These are phyloP conservation scores for Eristalis intricaria DNA, from an alignment of 2,888 invertebrate genomes.

Conservation along the genomic window DNA sequence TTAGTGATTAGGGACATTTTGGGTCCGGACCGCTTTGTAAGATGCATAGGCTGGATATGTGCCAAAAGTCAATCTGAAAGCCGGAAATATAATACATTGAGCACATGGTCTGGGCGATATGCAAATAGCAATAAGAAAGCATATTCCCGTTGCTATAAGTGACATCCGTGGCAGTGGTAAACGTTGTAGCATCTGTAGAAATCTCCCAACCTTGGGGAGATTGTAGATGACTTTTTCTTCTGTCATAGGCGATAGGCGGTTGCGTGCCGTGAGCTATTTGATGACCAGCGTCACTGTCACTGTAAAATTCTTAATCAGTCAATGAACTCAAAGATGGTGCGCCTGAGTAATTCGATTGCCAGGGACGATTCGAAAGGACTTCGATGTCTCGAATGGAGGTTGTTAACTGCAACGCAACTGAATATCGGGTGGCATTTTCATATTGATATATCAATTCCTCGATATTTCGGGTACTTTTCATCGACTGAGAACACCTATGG, in stretches of 20 bases:
- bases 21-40: conserved; percentile 98
- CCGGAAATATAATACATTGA: conserved; percentile 86
- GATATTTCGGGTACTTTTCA: conserved; percentile 50
- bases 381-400: conserved; percentile 20
- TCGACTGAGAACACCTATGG: conserved; percentile 29
- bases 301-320: conserved; percentile 67
- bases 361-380: conserved; percentile 49
- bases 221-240: conserved; percentile 76
- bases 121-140: conserved; percentile 79
- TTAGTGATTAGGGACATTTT: conserved; percentile 86
- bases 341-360: conserved; percentile 36
- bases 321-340: conserved; percentile 55
- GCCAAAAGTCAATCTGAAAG: conserved; percentile 98
- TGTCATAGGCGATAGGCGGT: conserved; percentile 2
- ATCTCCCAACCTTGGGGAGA: conserved; percentile 76
- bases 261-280: conserved; percentile 39
- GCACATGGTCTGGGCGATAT: conserved; percentile 81
- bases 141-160: conserved; percentile 79
- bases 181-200: conserved; percentile 77
- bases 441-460: conserved; percentile 62
- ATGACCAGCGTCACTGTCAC: conserved; percentile 47
- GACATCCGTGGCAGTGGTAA: conserved; percentile 79
- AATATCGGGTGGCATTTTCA: conserved; percentile 43
- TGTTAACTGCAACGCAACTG: neutral
- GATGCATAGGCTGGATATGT: conserved; percentile 99